A percentile compares a stretch with the other conserved stretches of the same genome.
Conservation (phyloP, 2,888 invertebrate genomes). For the Pachycephus smyrnensis region DNA sequence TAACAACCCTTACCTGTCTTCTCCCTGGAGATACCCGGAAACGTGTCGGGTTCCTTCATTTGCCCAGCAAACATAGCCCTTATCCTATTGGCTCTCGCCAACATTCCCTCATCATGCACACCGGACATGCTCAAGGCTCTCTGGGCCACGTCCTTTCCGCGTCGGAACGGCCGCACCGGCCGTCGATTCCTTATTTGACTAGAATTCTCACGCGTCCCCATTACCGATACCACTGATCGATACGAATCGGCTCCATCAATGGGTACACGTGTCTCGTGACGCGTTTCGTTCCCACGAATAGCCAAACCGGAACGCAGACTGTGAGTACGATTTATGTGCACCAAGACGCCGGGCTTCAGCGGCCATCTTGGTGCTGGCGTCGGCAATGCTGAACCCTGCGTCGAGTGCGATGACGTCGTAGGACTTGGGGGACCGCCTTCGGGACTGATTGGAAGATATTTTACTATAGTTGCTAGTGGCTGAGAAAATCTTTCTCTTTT, state of each 20-base stretch:
- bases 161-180: constrained; percentile 48
- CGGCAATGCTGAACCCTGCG: constrained; percentile 39
- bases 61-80: constrained; percentile 62
- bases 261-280: constrained; percentile 42
- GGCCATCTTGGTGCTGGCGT: constrained; percentile 83
- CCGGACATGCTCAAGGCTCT: constrained; percentile 34
- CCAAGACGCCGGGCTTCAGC: constrained; percentile 86
- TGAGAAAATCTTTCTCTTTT: too few relatives aligned
- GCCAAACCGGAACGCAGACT: constrained; percentile 69
- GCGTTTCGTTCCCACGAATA: constrained; percentile 47
- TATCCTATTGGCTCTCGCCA: constrained; percentile 62
- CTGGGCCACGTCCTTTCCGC: constrained; percentile 40
- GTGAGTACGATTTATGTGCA: constrained; percentile 88
- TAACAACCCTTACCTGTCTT: constrained; percentile 59
- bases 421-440: constrained; percentile 67
- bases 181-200: constrained; percentile 31
- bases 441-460: constrained; percentile 58
- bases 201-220: constrained; percentile 29
- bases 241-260: constrained; percentile 24
- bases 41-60: constrained; percentile 49
- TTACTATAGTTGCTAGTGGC: neutral
- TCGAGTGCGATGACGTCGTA: constrained; percentile 57
- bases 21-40: constrained; percentile 63
- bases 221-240: neutral
- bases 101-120: constrained; percentile 59